Base-by-base conservation (phyloP, 2,113 vertebrate species). In the Nerophis ophidion region DNA sequence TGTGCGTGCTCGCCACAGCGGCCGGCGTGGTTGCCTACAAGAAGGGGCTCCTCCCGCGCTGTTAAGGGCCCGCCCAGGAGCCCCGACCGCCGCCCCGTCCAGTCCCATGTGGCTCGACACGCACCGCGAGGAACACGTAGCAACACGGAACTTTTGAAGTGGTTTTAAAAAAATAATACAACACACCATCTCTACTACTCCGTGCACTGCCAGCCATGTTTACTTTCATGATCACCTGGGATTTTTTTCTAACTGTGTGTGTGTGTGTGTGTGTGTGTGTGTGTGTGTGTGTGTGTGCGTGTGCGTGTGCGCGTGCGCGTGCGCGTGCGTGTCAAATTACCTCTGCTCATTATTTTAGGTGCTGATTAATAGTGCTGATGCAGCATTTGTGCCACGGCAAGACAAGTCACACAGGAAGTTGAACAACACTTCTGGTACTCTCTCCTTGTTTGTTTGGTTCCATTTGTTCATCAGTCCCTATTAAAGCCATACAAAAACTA, bases 11-110 rank as follows among this genome's bases (percentile, higher is more conserved):
- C 17, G 76, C 86, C 50, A 74, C 90, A 1, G 81, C 78, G 0
- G 86, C 86, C 6, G 90, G 83, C 56, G 54, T 93, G 47, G 58
- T 93, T 50, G 89, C 90, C 61, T 91, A 87, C 82, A 96, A 86
- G 88, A 95, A 85, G 74, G 94, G 93, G 55, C 72, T 95, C 7
- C 57, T 93, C 1, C 66, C 74, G 44, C 69, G 58, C n/a, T 66
- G 72, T 64, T 91, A 91, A 11, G 10, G 10, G 8, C 7, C 38
- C 11, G 11, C 40, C 40, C 10, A 3, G 26, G 26, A 26, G 9
- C 12, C 40, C 10, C 5, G 11, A 42, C 9, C 9, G 40, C 11
- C 40, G 40, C 11, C 40, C 40, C 11, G 11, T 44, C 40, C 12
- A 7, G 40, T 44, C 40, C 10, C 40, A 12, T 12, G 40, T 44